Conservation (phyloP, 2,113 vertebrate species). For the Gymnocephalus cernua region DNA sequence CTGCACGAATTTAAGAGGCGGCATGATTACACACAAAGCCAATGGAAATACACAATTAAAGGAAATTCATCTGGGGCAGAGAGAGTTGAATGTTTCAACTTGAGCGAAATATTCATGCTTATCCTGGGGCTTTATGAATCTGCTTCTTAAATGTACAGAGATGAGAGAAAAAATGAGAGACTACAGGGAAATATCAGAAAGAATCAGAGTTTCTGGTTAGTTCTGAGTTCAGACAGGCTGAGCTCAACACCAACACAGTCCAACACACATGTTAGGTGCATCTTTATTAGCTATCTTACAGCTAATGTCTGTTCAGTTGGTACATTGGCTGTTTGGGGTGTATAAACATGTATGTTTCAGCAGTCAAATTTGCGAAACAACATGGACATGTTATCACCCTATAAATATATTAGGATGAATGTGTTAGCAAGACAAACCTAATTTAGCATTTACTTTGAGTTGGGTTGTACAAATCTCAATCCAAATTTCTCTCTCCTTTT, state of each 20-base stretch:
- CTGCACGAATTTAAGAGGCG: too few relatives aligned
- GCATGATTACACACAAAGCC: neutral
- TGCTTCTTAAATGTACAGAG: neutral
- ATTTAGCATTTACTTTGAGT: neutral
- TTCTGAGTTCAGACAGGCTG: neutral
- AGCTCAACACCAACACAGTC: neutral
- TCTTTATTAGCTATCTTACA: neutral
- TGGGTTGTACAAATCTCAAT: neutral
- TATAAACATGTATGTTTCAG: neutral
- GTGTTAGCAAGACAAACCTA: too few relatives aligned
- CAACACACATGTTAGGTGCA: neutral
- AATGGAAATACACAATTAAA: conserved; percentile 5
- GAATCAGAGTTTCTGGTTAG: neutral
- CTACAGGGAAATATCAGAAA: neutral
- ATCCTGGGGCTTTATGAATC: neutral
- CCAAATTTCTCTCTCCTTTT: neutral
- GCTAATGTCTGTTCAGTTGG: neutral
- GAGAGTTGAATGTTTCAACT: neutral
- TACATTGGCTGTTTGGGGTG: neutral
- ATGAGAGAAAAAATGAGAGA: neutral
- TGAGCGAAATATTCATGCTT: neutral
- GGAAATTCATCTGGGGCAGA: neutral
- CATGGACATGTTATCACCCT: too few relatives aligned
- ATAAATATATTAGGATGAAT: too few relatives aligned
- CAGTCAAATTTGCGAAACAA: neutral